phyloP scores from a whole-genome alignment of 2,797 vertebrate genomes.

The Lepilemur ruficaudatus region DNA sequence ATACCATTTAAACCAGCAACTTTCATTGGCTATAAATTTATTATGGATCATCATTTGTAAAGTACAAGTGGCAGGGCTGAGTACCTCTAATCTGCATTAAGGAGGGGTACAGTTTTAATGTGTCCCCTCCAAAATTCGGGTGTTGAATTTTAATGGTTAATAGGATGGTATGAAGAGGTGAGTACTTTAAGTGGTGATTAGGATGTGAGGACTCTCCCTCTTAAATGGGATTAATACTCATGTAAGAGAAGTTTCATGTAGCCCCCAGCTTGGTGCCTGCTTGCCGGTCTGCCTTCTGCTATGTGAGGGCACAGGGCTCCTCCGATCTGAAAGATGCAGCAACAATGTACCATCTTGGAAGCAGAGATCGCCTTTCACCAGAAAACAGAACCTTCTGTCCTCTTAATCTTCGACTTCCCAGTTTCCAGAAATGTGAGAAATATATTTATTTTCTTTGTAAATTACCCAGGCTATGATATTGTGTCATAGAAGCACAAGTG shows the following conservation, averaged over 20 bases:
- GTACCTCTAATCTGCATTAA: background rate
- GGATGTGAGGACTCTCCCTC: rapidly evolving
- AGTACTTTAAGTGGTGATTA: background rate
- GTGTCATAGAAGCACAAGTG: background rate
- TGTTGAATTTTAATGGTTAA: background rate
- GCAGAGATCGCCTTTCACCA: background rate
- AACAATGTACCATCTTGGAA: rapidly evolving
- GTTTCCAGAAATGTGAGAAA: background rate
- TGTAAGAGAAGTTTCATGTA: background rate
- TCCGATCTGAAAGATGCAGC: rapidly evolving
- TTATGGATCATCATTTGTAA: background rate
- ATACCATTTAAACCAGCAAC: background rate
- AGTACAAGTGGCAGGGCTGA: background rate
- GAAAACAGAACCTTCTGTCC: rapidly evolving
- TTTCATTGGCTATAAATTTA: background rate
- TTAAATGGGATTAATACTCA: too few relatives aligned
- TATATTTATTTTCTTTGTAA: background rate
- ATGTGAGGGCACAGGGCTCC: background rate
- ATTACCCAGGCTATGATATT: background rate
- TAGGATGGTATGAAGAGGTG: background rate
- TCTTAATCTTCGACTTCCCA: background rate
- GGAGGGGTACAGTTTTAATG: background rate
- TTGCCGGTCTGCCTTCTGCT: background rate
- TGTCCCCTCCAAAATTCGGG: background rate
- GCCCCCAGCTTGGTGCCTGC: rapidly evolving